Evolutionary conservation across 2,113 vertebrate genomes (phyloP).

Genomic region (Cariama cristata): DNA sequence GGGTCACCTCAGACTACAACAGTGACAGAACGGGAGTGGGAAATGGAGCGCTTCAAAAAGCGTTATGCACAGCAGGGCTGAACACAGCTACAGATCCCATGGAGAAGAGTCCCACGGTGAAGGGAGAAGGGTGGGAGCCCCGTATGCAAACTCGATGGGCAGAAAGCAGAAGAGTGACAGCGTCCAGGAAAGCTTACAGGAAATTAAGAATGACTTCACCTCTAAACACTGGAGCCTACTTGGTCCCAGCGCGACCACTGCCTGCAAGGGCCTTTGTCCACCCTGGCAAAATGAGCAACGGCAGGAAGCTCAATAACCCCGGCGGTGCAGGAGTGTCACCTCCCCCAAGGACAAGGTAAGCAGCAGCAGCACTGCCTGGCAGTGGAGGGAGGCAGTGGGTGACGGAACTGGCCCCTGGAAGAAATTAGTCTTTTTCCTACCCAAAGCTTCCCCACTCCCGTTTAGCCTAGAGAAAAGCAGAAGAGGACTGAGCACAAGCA

Average conservation of each 20-base stretch:
- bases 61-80: neutral
- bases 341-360: neutral
- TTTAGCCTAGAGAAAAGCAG: neutral
- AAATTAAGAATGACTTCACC: neutral
- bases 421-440: neutral
- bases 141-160: accelerated
- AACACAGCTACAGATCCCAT: neutral
- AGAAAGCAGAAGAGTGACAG: neutral
- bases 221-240: neutral
- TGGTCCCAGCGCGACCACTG: neutral
- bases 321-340: neutral
- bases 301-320: neutral
- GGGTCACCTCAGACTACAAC: accelerated
- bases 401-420: accelerated
- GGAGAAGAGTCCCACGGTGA: neutral
- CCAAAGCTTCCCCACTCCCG: neutral
- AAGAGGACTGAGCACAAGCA: neutral
- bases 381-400: neutral
- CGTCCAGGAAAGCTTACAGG: neutral
- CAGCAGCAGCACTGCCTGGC: neutral
- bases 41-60: neutral
- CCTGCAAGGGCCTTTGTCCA: neutral
- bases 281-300: neutral
- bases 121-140: neutral
- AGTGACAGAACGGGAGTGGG: neutral